Conservation (phyloP, 1,140 invertebrate genomes). For the Cyrtorhinus lividipennis region DNA sequence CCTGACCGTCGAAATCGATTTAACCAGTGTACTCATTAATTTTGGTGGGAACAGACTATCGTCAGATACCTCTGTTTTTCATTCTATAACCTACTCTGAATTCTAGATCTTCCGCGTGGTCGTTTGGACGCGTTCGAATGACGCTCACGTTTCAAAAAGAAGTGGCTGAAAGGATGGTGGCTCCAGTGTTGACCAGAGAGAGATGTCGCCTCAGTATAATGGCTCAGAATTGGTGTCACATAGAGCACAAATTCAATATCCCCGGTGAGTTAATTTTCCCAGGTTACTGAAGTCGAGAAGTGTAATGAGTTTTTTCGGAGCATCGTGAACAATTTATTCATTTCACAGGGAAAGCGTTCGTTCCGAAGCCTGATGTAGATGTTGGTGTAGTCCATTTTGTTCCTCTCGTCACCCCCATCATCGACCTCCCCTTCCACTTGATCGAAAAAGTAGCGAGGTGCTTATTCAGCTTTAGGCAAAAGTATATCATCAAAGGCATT, state of each 20-base stretch:
- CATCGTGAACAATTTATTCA: neutral
- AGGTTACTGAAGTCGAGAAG: conserved; percentile 7
- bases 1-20: too few species aligned
- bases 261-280: conserved; percentile 42
- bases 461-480: conserved; percentile 77
- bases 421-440: conserved; percentile 63
- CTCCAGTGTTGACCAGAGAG: conserved; percentile 42
- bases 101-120: conserved; percentile 55
- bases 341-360: conserved; percentile 55
- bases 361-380: conserved; percentile 90
- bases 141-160: conserved; percentile 96
- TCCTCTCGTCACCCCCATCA: conserved; percentile 60
- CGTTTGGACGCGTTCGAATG: conserved; percentile 67
- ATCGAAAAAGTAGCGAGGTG: conserved; percentile 81
- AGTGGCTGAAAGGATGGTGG: conserved; percentile 80
- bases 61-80: too few species aligned
- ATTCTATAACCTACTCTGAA: too few species aligned
- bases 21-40: too few species aligned
- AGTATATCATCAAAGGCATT: conserved; percentile 55
- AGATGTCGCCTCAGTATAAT: conserved; percentile 84
- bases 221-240: conserved; percentile 82
- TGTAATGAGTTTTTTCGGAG: neutral
- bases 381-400: conserved; percentile 83
- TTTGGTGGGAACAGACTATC: too few species aligned
- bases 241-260: conserved; percentile 73